Conservation (phyloP, 53 echinoderm and acorn worm genomes). For the Paelopatides confundens region DNA sequence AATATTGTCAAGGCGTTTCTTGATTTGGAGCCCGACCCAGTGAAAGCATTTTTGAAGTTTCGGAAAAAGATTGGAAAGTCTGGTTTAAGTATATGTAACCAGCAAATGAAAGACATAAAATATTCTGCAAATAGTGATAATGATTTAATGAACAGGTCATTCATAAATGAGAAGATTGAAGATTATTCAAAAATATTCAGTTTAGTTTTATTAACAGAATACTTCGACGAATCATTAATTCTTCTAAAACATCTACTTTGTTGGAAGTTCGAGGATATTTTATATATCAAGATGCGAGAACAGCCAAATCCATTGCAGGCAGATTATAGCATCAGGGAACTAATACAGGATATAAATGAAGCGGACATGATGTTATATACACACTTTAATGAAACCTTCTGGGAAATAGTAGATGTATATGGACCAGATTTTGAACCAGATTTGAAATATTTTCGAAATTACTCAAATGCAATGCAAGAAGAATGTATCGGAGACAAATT, state of each 20-base stretch:
- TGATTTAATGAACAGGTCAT: not conserved
- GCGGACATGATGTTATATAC: constrained; percentile 66
- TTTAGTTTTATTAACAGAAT: constrained; percentile 70
- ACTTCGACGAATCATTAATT: constrained; percentile 72
- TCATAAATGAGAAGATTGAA: not conserved
- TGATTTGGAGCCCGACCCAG: not conserved
- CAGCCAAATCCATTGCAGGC: constrained; percentile 38
- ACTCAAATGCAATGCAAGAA: not conserved
- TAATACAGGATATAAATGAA: constrained; percentile 55
- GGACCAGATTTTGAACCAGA: constrained; percentile 61
- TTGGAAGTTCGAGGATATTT: constrained; percentile 67
- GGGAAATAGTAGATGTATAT: constrained; percentile 61
- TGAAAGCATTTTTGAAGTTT: not conserved
- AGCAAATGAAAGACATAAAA: not conserved
- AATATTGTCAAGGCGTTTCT: not conserved
- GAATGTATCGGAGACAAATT: constrained; percentile 53
- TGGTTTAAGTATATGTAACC: not conserved
- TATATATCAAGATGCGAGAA: constrained; percentile 63
- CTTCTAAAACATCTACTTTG: constrained; percentile 59
- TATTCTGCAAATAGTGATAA: not conserved
- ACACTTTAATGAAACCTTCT: constrained; percentile 66
- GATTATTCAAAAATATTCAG: not conserved
- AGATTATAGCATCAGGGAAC: constrained; percentile 5
- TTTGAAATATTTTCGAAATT: constrained; percentile 49
- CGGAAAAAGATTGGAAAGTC: too few species aligned